phyloP scores from a whole-genome alignment of 2,797 vertebrate genomes.

The Poeciliopsis turneri region DNA sequence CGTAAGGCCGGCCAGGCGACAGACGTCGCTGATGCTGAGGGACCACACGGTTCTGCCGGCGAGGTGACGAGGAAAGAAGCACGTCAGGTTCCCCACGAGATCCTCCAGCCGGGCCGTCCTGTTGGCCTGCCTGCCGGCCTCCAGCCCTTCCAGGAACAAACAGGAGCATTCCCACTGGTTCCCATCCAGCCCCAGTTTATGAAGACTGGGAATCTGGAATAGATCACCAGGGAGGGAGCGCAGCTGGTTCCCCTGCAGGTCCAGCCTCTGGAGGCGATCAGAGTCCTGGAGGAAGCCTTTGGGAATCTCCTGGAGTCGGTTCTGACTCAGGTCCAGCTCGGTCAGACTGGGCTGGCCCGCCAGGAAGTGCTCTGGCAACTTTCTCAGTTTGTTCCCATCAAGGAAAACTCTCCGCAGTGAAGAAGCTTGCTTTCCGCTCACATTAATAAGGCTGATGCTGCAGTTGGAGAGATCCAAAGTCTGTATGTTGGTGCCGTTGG shows the following conservation, averaged over 20 bases:
- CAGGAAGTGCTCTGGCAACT: conserved; percentile 83
- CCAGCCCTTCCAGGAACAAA: conserved; percentile 74
- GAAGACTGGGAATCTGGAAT: conserved; percentile 75
- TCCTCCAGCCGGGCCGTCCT: conserved; percentile 52
- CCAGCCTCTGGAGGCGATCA: conserved; percentile 73
- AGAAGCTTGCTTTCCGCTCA: conserved; percentile 6
- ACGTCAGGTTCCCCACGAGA: conserved; percentile 76
- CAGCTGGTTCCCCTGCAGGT: conserved; percentile 82
- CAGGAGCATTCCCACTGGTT: conserved; percentile 90
- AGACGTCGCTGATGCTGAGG: conserved; percentile 71
- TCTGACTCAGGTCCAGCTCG: conserved; percentile 83
- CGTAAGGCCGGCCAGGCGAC: conserved; percentile 79
- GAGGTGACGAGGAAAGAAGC: conserved; percentile 74
- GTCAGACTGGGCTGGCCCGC: conserved; percentile 73
- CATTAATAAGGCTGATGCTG: conserved; percentile 75
- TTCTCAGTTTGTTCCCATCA: conserved; percentile 78
- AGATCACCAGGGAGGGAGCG: conserved; percentile 74
- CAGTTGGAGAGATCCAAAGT: conserved; percentile 86
- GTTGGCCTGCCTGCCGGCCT: conserved; percentile 42
- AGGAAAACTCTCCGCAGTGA: conserved; percentile 80
- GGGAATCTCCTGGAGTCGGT: conserved; percentile 82
- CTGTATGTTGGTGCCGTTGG: conserved; percentile 65
- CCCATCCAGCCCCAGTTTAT: conserved; percentile 78
- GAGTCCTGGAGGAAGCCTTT: conserved; percentile 81
- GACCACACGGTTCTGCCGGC: conserved; percentile 63